Percentiles rank a stretch among this genome's conserved stretches.
phyloP scores from a whole-genome alignment of 2,797 vertebrate genomes.

The Poecilia wingei region DNA sequence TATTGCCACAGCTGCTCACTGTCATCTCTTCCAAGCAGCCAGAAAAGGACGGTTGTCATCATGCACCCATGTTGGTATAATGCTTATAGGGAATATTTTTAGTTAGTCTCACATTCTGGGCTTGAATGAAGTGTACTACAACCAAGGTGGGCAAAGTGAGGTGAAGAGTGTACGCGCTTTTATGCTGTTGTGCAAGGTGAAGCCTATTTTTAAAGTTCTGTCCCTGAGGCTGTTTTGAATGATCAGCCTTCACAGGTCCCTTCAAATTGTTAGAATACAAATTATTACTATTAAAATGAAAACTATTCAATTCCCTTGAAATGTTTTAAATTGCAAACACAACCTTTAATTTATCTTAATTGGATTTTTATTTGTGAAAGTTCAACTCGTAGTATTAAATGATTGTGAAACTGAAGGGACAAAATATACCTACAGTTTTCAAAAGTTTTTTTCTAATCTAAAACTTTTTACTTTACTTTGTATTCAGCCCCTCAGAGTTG shows the following conservation, averaged over 20 bases:
- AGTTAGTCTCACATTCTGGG: conserved; percentile 39
- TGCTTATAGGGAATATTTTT: conserved; percentile 52
- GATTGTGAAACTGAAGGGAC: neutral
- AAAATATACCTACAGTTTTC: neutral
- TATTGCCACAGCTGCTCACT: conserved; percentile 70
- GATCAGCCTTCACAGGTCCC: neutral
- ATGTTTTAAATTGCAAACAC: neutral
- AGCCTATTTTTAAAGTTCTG: neutral
- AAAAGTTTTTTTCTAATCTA: neutral
- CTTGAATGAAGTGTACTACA: conserved; percentile 16
- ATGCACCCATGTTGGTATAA: conserved; percentile 34
- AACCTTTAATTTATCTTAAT: neutral
- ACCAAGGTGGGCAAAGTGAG: neutral
- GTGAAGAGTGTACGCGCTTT: neutral
- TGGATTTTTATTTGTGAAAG: neutral
- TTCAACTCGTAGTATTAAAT: neutral
- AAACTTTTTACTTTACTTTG: neutral
- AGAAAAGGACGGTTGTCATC: conserved; percentile 64
- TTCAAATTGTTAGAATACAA: neutral
- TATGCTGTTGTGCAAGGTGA: neutral
- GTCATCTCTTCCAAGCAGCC: conserved; percentile 64
- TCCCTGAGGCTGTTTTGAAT: neutral
- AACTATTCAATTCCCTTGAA: neutral
- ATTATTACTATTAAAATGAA: neutral
- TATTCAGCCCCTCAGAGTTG: neutral